phyloP scores from a whole-genome alignment of 2,113 vertebrate species.

The Willisornis vidua region DNA sequence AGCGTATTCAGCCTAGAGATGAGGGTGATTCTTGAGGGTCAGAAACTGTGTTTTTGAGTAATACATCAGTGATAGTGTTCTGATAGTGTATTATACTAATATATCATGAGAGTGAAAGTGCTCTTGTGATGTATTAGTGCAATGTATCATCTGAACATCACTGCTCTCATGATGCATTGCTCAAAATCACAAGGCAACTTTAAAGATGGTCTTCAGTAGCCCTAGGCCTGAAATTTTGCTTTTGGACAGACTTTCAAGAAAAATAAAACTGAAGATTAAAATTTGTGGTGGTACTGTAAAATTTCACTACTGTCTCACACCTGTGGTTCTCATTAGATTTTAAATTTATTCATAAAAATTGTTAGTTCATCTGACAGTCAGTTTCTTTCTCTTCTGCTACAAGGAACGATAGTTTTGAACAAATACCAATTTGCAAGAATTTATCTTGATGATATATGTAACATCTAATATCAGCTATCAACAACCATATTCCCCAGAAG shows the following conservation, averaged over 20 bases:
- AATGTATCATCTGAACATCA: conserved; percentile 69
- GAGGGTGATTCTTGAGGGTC: conserved; percentile 52
- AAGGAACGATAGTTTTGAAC: not conserved
- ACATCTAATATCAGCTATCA: not conserved
- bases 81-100: conserved; percentile 71
- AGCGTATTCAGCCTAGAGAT: not conserved
- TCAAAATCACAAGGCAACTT: conserved; percentile 62
- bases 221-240: conserved; percentile 46
- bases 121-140: conserved; percentile 63
- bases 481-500: not conserved
- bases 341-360: not conserved
- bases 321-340: not conserved
- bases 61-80: conserved; percentile 67
- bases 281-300: not conserved
- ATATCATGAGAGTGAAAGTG: conserved; percentile 63
- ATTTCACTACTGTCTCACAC: not conserved
- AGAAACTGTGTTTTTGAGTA: conserved; percentile 65
- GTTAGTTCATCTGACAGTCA: not conserved
- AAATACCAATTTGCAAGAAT: not conserved
- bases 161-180: conserved; percentile 61
- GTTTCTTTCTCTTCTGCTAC: not conserved
- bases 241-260: conserved; percentile 47
- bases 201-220: conserved; percentile 58
- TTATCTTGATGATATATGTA: not conserved
- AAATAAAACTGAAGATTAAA: conserved; percentile 31